These are phyloP conservation scores for Acridotheres tristis DNA, from an alignment of 2,797 vertebrate genomes.

Conservation along the genomic window DNA sequence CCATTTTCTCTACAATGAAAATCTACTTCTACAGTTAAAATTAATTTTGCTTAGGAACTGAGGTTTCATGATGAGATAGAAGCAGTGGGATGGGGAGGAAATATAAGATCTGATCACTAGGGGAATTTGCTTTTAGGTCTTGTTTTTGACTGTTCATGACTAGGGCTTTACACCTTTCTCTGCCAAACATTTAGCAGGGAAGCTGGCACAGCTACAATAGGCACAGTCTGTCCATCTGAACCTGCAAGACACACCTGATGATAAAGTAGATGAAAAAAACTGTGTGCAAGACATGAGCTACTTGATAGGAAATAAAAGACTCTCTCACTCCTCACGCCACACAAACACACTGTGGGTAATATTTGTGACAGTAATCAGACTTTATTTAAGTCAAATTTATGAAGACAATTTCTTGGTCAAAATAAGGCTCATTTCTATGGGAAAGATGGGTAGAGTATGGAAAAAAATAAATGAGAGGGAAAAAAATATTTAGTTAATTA, in stretches of 20 bases:
- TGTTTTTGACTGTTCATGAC: background rate
- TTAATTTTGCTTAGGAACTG: background rate
- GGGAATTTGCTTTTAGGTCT: background rate
- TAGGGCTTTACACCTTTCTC: background rate
- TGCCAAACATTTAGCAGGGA: slow-evolving; percentile 40
- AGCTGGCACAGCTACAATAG: slow-evolving; percentile 26
- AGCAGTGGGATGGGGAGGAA: background rate
- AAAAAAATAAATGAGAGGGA: background rate
- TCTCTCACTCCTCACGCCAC: background rate
- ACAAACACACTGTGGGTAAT: background rate
- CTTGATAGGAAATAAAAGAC: background rate
- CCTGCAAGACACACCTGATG: background rate
- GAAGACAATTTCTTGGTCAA: background rate
- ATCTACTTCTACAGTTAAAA: background rate
- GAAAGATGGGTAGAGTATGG: background rate
- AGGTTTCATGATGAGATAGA: background rate
- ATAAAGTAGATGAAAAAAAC: background rate
- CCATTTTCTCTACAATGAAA: background rate
- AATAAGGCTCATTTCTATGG: background rate
- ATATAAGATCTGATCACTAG: background rate
- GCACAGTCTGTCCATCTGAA: slow-evolving; percentile 28
- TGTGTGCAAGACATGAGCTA: background rate
- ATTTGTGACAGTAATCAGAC: background rate
- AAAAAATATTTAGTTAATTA: background rate
- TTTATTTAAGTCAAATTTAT: background rate